Percentiles rank a stretch among this genome's conserved stretches.
These are phyloP conservation scores for Cantharis flavilabris DNA, from an alignment of 2,888 invertebrate species.

Conservation along the genomic window DNA sequence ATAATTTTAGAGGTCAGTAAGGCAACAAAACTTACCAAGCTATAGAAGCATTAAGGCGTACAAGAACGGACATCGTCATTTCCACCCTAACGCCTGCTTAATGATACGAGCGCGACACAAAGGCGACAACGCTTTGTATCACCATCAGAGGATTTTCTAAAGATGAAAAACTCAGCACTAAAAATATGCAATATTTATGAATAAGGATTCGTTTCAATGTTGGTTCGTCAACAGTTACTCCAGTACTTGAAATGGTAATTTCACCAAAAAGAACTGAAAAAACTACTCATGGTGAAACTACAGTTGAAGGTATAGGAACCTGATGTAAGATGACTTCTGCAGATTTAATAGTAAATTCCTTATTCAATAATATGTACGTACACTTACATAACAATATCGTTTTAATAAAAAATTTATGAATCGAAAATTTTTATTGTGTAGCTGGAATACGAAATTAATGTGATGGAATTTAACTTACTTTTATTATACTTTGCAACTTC, in stretches of 20 bases:
- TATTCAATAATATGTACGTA: neutral
- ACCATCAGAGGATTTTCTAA: constrained; percentile 10
- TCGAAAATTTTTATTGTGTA: neutral
- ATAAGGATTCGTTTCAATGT: neutral
- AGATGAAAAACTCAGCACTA: constrained; percentile 15
- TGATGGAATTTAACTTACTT: neutral
- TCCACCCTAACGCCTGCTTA: constrained; percentile 51
- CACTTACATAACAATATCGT: neutral
- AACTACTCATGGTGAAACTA: neutral
- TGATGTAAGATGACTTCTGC: neutral
- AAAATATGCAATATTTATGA: neutral
- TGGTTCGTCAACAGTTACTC: neutral
- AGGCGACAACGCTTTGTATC: constrained; percentile 43
- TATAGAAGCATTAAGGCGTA: constrained; percentile 40
- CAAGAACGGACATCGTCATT: constrained; percentile 53
- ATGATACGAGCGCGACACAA: constrained; percentile 53
- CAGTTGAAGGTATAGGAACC: neutral
- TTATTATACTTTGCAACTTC: neutral
- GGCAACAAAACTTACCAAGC: constrained; percentile 29
- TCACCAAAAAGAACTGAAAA: neutral
- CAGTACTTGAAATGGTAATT: neutral
- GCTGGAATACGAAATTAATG: neutral
- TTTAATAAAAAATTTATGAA: neutral
- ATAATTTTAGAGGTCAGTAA: constrained; percentile 24
- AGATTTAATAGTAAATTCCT: neutral